Conservation (phyloP, 2,113 vertebrate species). For the Aegotheles bennettii region DNA sequence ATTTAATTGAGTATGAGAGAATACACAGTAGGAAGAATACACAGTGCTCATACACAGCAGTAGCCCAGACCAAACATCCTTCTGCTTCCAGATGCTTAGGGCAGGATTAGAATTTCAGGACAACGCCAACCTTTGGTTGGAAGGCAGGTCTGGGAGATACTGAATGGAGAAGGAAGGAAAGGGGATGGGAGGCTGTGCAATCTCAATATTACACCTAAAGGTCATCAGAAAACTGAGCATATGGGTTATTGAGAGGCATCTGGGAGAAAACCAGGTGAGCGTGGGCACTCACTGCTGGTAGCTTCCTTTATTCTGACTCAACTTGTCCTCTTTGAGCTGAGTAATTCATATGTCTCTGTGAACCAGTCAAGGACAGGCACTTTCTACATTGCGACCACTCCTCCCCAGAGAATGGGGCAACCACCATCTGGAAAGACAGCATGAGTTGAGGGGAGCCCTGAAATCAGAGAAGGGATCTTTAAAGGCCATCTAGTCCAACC, state of each 20-base stretch:
- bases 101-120: background rate
- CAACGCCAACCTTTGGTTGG: background rate
- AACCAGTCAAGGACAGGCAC: background rate
- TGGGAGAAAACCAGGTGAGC: background rate
- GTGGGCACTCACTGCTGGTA: background rate
- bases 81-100: background rate
- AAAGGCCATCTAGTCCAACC: too few relatives aligned
- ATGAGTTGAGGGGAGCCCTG: background rate
- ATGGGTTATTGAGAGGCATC: background rate
- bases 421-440: background rate
- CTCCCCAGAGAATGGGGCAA: background rate
- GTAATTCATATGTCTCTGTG: background rate
- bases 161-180: background rate
- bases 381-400: background rate
- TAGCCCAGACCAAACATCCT: background rate
- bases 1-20: fast-evolving
- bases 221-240: background rate
- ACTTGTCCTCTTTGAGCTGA: background rate
- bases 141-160: background rate
- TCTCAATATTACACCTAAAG: background rate
- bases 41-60: background rate
- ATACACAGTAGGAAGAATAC: too few relatives aligned
- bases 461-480: too few relatives aligned
- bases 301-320: background rate
- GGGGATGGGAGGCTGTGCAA: background rate